Percentiles rank a stretch among this genome's conserved stretches.
Conservation (phyloP, 2,888 invertebrate genomes). For the Oxyteleia sp. region DNA sequence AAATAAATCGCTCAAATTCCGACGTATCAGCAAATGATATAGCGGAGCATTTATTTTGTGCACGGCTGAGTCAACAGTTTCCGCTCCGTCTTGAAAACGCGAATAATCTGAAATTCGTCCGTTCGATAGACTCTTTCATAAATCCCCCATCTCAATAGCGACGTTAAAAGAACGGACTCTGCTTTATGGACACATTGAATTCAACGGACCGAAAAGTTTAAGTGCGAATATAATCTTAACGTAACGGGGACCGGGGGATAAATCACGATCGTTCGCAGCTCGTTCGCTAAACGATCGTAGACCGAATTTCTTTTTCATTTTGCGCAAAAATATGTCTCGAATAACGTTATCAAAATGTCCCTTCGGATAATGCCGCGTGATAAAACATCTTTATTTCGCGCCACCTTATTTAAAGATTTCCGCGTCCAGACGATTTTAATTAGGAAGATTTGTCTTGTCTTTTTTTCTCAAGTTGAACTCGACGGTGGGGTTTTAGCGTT, state of each 20-base stretch:
- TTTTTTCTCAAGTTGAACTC: neutral
- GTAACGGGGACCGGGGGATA: conserved; percentile 50
- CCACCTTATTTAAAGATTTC: conserved; percentile 10
- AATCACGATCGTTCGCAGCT: conserved; percentile 70
- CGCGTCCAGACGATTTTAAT: conserved; percentile 52
- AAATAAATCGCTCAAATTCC: conserved; percentile 56
- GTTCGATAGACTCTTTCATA: conserved; percentile 68
- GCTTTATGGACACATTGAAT: conserved; percentile 73
- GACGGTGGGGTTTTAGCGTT: conserved; percentile 23
- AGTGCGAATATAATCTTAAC: conserved; percentile 71
- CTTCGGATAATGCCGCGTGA: conserved; percentile 27
- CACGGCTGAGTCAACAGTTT: conserved; percentile 62
- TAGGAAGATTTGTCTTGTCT: conserved; percentile 28
- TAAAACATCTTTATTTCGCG: conserved; percentile 62
- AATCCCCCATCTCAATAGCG: conserved; percentile 68
- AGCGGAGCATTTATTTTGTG: conserved; percentile 47
- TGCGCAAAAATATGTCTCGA: conserved; percentile 58
- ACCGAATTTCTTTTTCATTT: conserved; percentile 34
- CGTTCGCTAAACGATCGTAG: conserved; percentile 69
- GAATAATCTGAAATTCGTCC: conserved; percentile 61
- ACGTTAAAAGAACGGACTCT: conserved; percentile 71
- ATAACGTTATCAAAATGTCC: conserved; percentile 67
- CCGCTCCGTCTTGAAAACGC: conserved; percentile 50
- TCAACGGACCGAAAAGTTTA: conserved; percentile 73
- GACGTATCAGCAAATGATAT: conserved; percentile 53